Evolutionary conservation across 1,140 invertebrate genomes (phyloP).

Genomic region (Homarus americanus): DNA sequence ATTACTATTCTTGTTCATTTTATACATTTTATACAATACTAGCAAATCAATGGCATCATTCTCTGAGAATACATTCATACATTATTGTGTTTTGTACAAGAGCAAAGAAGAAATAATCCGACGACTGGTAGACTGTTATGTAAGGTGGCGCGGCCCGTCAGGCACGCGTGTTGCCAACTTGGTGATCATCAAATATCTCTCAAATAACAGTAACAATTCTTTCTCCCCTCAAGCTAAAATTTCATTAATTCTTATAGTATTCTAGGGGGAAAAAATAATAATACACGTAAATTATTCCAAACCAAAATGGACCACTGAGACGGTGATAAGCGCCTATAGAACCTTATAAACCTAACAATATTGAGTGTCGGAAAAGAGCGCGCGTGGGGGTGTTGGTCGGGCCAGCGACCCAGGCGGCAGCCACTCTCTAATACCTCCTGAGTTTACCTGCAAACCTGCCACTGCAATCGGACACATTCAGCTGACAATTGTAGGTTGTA

Average conservation of each 20-base stretch:
- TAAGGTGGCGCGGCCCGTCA: neutral
- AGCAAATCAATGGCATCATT: neutral
- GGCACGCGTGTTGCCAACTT: slow-evolving; percentile 17
- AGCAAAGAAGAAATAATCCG: neutral
- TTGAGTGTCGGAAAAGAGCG: neutral
- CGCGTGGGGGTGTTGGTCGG: neutral
- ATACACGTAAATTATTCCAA: no score
- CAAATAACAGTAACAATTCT: neutral
- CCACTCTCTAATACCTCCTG: neutral
- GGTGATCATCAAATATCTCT: neutral
- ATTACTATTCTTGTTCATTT: neutral
- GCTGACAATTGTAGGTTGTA: no score
- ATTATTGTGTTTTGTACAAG: neutral
- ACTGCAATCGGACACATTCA: neutral
- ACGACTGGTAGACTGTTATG: neutral
- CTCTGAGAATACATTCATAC: neutral
- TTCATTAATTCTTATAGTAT: neutral
- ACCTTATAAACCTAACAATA: neutral
- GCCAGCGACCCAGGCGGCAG: neutral
- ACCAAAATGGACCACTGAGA: no score
- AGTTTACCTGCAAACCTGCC: neutral
- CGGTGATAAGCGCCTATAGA: no score
- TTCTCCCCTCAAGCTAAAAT: neutral
- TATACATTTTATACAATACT: neutral
- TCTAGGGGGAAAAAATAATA: no score